Evolutionary conservation across 2,113 vertebrate genomes (phyloP).

Genomic region (Syngnathus floridae): DNA sequence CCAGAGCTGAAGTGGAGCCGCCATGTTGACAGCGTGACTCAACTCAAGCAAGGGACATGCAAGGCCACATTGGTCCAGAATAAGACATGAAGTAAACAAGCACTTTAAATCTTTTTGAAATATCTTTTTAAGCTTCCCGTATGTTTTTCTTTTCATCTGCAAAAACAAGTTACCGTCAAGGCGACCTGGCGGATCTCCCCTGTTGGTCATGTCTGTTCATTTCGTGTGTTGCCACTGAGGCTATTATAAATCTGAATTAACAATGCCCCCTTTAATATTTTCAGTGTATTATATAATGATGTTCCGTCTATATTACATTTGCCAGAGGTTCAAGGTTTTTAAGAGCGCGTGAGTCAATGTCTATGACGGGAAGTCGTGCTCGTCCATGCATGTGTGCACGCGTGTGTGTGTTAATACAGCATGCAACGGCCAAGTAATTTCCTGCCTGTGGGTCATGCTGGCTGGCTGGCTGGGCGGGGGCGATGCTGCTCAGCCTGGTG

Average conservation of each 20-base stretch:
- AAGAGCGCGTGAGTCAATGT: not conserved
- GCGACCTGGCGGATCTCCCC: too few relatives aligned
- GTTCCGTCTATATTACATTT: not conserved
- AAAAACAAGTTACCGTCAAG: too few relatives aligned
- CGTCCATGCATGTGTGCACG: not conserved
- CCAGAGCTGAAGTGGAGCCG: constrained; percentile 73
- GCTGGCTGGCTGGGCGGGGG: not conserved
- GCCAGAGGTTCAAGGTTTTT: not conserved
- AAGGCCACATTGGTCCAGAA: not conserved
- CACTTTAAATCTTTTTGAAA: not conserved
- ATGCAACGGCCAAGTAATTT: constrained; percentile 17
- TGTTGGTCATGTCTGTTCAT: not conserved
- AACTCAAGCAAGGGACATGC: constrained; percentile 1
- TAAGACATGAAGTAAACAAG: not conserved
- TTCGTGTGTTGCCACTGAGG: not conserved
- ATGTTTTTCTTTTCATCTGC: too few relatives aligned
- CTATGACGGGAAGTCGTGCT: not conserved
- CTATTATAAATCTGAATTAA: not conserved
- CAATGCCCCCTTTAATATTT: not conserved
- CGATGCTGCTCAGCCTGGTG: constrained; percentile 7
- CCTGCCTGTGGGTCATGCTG: constrained; percentile 23
- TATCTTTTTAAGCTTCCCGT: not conserved
- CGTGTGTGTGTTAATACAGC: constrained; percentile 8
- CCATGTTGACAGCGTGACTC: not conserved
- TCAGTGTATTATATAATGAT: not conserved